Conservation (phyloP, 2,888 invertebrate genomes). For the Latrodectus elegans region DNA sequence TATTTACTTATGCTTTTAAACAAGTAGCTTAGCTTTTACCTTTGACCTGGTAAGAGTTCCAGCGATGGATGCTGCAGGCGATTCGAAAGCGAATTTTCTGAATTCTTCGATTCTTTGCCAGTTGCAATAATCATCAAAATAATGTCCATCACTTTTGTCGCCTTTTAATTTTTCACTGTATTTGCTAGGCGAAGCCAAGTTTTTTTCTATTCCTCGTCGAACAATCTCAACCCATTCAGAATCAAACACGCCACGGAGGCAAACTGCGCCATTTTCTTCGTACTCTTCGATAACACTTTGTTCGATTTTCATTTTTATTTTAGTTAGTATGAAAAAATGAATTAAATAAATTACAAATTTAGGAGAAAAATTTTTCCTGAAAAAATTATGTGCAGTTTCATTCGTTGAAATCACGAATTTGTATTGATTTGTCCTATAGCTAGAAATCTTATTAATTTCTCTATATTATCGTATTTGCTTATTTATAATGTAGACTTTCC, state of each 20-base stretch:
- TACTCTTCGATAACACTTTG: constrained; percentile 67
- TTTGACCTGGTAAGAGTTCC: constrained; percentile 71
- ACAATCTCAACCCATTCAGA: constrained; percentile 72
- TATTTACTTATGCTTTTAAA: no score
- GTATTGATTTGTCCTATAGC: no score
- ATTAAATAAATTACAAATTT: no score
- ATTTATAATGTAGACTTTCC: no score
- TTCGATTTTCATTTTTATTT: constrained; percentile 53
- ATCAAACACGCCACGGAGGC: constrained; percentile 71
- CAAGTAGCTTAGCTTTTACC: constrained; percentile 33
- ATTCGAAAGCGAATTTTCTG: constrained; percentile 72
- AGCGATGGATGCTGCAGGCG: constrained; percentile 73
- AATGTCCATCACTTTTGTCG: constrained; percentile 71
- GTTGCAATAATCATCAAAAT: constrained; percentile 74
- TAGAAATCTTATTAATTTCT: no score
- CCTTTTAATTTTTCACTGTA: constrained; percentile 71
- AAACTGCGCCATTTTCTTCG: constrained; percentile 72
- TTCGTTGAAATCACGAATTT: no score
- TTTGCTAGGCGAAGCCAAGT: constrained; percentile 71
- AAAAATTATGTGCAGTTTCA: no score
- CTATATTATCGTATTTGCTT: no score
- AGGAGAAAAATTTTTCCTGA: no score
- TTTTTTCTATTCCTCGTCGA: constrained; percentile 72
- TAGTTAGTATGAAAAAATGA: no score
- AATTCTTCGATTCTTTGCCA: constrained; percentile 73